Percentiles rank a stretch among this genome's conserved stretches.
These are phyloP conservation scores for Polydesmus complanatus DNA, from an alignment of 2,888 invertebrate species.

Conservation along the genomic window DNA sequence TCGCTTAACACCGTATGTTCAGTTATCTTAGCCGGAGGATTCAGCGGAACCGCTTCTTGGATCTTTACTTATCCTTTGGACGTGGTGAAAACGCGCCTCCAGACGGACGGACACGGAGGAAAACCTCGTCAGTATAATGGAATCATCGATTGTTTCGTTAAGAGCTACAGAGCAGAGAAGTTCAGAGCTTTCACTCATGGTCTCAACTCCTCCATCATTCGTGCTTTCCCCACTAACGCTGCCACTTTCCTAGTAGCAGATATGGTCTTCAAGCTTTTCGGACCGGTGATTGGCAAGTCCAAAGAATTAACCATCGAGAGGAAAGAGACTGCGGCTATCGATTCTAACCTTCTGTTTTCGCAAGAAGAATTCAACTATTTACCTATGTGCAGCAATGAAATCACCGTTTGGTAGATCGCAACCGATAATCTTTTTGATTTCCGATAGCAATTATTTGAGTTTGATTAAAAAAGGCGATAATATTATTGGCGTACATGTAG, in stretches of 20 bases:
- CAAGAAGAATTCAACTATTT: background rate
- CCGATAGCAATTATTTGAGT: no score
- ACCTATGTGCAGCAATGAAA: background rate
- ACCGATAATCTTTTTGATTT: no score
- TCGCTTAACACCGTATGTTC: conserved; percentile 14
- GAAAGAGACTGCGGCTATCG: background rate
- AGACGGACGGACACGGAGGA: conserved; percentile 37
- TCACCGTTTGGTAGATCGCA: background rate
- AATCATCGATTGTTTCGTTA: conserved; percentile 55
- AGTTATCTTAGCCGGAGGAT: conserved; percentile 68
- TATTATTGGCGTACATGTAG: no score
- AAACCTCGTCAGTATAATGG: conserved; percentile 44
- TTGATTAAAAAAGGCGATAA: no score
- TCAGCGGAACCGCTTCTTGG: conserved; percentile 79
- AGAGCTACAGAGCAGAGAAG: conserved; percentile 57
- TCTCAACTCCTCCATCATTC: conserved; percentile 57
- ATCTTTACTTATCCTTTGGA: conserved; percentile 72
- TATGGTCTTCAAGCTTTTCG: conserved; percentile 49
- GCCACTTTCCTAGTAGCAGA: conserved; percentile 78
- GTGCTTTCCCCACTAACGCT: conserved; percentile 88
- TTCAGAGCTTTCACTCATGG: conserved; percentile 57
- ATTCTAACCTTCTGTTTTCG: no score
- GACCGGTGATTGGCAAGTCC: background rate
- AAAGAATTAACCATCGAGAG: background rate
- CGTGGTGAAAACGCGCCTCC: conserved; percentile 74